These are phyloP conservation scores for Saturnia pavonia DNA, from an alignment of 2,888 invertebrate genomes.

Conservation along the genomic window DNA sequence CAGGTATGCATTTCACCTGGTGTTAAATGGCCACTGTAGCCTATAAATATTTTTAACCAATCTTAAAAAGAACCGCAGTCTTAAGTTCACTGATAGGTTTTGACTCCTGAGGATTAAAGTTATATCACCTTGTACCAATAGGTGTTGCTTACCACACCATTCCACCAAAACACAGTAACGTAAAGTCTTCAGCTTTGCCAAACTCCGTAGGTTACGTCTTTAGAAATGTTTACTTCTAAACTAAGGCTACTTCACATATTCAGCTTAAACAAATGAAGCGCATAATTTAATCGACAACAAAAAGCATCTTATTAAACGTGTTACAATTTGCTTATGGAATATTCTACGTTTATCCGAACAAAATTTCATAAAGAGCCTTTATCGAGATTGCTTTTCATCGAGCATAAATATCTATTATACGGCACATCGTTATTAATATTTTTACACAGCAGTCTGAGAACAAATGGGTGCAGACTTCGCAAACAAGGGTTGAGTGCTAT, in stretches of 20 bases:
- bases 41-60: background rate
- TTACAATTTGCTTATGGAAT: slow-evolving; percentile 60
- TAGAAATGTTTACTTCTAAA: background rate
- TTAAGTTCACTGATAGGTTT: no score
- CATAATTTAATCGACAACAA: slow-evolving; percentile 63
- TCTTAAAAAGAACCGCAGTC: background rate
- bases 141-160: background rate
- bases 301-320: slow-evolving; percentile 63
- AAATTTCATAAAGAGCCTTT: slow-evolving; percentile 47
- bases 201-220: background rate
- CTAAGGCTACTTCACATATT: background rate
- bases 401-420: slow-evolving; percentile 80
- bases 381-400: slow-evolving; percentile 71
- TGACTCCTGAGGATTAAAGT: background rate
- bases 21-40: background rate
- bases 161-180: no score
- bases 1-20: no score
- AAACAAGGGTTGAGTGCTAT: slow-evolving; percentile 69
- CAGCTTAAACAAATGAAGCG: slow-evolving; percentile 41
- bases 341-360: slow-evolving; percentile 36
- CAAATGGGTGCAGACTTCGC: slow-evolving; percentile 56
- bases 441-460: slow-evolving; percentile 62
- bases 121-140: background rate
- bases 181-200: no score
- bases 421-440: slow-evolving; percentile 73